Base-by-base conservation (phyloP, 1,140 invertebrate species). In the Catajapyx aquilonaris region DNA sequence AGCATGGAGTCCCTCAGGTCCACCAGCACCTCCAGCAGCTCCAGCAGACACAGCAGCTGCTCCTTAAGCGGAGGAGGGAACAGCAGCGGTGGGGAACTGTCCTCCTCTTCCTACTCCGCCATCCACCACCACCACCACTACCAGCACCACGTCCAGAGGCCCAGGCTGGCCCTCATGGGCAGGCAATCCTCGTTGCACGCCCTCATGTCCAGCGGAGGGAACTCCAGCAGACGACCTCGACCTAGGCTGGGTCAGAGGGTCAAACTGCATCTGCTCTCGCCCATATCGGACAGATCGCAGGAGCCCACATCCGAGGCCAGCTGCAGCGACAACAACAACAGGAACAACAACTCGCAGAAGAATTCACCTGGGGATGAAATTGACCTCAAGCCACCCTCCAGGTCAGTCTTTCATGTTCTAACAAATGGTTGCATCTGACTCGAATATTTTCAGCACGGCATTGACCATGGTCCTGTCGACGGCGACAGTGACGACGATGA, bases 221-320 rank as follows among this genome's bases (percentile, higher is more conserved):
- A n/a, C n/a, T n/a, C n/a, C n/a, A n/a, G n/a, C n/a, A n/a, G n/a
- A n/a, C n/a, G n/a, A n/a, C n/a, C n/a, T n/a, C n/a, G n/a, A n/a
- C n/a, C n/a, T n/a, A n/a, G n/a, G n/a, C n/a, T n/a, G n/a, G n/a
- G n/a, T n/a, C n/a, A n/a, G n/a, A n/a, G 69, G 7, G 68, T 64
- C 49, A 81, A 83, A 50, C 53, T 83, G 42, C 77, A 84, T 51
- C 81, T 85, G 46, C 61, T 87, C 11, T 85, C 80, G 38, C 81
- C 81, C 4, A 87, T 86, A 47, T 85, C 80, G 19, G 81, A 86
- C 54, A 85, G 85, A 51, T 84, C 80, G n/a, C 76, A 83, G 50
- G 81, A 86, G 48, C 79, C 77, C 10, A 72, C 69, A 11, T 76
- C 73, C 1, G 76, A 80, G 47, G 72, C 71, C 1, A 76, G 75